Evolutionary conservation across 30 jellyfish, hydroid and myxozoan genomes (phyloP), one percentile per base, ranked within the genome.

Genomic region (Pseudorhiza aurosa): DNA sequence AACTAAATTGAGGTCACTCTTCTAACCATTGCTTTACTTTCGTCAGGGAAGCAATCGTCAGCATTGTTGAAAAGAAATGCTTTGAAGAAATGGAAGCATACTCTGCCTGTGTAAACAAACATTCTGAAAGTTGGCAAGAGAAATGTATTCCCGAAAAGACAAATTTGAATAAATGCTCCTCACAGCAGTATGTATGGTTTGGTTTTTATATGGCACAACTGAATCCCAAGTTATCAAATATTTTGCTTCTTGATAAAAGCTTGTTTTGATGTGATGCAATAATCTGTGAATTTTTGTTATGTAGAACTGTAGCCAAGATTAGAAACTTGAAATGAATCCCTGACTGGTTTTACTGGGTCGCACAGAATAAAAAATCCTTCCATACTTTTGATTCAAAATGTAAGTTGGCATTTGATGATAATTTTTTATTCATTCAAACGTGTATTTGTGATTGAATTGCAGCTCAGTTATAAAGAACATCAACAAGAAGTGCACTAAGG

Each of bases 71-170:
- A 55, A 26, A 65, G 65, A 81, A 92, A 74, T 92, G 98, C 39
- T 87, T 65, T 37, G 81, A 55, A 35, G 87, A 92, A 72, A 78
- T 92, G 37, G 88, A 72, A 18, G 91, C 94, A 18, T 92, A 85
- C 50, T 64, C 86, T n/a, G 55, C 30, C 1, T 92, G 98, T 53
- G 96, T 92, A 4, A 89, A 85, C 42, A 60, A 62, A 15, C 60
- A 92, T 43, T 93, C 96, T 22, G 96, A 85, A 14, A 64, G 28
- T 1, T 92, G 98, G 98, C 90, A 65, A 51, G 82, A 95, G 33
- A 73, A 31, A 22, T 92, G 98, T 57, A 6, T 46, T 37, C 58
- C 33, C 46, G 98, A 92, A 56, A 92, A 81, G 70, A 53, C 67
- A n/a, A 68, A 33, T 5, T 75, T 92, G 30, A 92, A 80, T 45